Base-by-base conservation (phyloP, 2,888 invertebrate genomes). In the Odontocolon sp. region DNA sequence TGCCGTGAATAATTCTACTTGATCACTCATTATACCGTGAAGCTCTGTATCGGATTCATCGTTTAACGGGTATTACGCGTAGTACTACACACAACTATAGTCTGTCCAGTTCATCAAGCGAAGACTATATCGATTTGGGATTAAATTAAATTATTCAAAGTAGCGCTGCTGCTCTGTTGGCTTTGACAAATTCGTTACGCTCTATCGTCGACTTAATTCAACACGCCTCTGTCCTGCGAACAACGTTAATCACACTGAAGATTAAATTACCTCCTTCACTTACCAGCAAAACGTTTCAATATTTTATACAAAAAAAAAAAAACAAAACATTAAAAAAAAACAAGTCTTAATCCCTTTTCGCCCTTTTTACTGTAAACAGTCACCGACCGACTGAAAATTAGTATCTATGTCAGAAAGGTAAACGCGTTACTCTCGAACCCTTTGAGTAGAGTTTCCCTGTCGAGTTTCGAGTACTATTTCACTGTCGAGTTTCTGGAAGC, bases 1-100 rank as follows among this genome's bases (percentile, higher is more conserved):
- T 68, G 74, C 63, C 45, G 68, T 74, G 68, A 74, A 74, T 63
- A 74, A 74, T 74, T 74, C 16, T 54, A 45, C 56, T 63, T 42
- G 56, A 68, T 74, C 63, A 56, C 61, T 74, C 68, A 63, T 74
- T 74, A 74, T 63, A 40, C 59, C 45, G 38, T 42, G 45, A 68
- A 63, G 47, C 56, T 68, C 56, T 16, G 47, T 47, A 74, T 68
- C 63, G 54, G 63, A 68, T 74, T 68, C 45, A 38, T 16, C 68
- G 68, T 56, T 68, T 50, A 63, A 63, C 47, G 31, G 33, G 63
- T 71, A 36, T 68, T 56, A 33, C 31, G 6, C 33, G 21, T 8
- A 11, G 36, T 5, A 9, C 8, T 23, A 18, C 21, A 31, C 16
- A 21, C 3, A 21, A 11, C 45, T 38, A 36, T 33, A 63, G 21